Evolutionary conservation across 2,113 vertebrate species (phyloP), one percentile per base, ranked within the genome.

Genomic region (Siphamia tubifer): DNA sequence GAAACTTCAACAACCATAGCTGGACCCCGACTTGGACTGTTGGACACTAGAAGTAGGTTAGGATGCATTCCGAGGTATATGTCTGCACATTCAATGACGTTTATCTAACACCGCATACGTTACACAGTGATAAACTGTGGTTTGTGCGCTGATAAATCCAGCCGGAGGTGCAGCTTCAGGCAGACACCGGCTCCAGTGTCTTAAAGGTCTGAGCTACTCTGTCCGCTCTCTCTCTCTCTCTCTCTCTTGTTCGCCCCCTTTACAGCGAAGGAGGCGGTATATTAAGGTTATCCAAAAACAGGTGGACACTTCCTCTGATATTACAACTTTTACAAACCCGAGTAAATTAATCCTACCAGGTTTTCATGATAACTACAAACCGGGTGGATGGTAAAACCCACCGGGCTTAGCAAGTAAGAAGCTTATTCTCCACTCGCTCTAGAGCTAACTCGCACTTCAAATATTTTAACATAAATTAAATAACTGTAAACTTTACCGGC

Each of bases 351-450:
- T 1, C 17, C 8, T 36, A 20, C 9, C 3, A 21, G 6, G 6
- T 53, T 13, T 16, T 12, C 19, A 8, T 27, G 34, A 34, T 25
- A 13, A 12, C 19, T 12, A 12, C 6, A 3, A 1, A 54, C 8
- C 15, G 1, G 19, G 1, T 17, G 35, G 10, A 3, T 30, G n/a
- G 4, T 56, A 10, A 71, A 74, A 65, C 43, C 68, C 25, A 51
- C 12, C 16, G 23, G 15, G 71, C 64, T 82, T 17, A 76, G 31
- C 52, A 35, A 71, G 45, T 71, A 77, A 83, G 58, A 34, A 52
- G 79, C 79, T 79, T 71, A 78, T 16, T 74, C 23, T 36, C 25
- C 45, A 27, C 17, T 36, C 23, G 12, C n/a, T 35, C 20, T 17
- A 0, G n/a, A 2, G 8, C 19, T 1, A 65, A 63, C 20, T 57